Base-by-base conservation (phyloP, 2,797 vertebrate genomes). In the Orientallactaga sibirica region DNA sequence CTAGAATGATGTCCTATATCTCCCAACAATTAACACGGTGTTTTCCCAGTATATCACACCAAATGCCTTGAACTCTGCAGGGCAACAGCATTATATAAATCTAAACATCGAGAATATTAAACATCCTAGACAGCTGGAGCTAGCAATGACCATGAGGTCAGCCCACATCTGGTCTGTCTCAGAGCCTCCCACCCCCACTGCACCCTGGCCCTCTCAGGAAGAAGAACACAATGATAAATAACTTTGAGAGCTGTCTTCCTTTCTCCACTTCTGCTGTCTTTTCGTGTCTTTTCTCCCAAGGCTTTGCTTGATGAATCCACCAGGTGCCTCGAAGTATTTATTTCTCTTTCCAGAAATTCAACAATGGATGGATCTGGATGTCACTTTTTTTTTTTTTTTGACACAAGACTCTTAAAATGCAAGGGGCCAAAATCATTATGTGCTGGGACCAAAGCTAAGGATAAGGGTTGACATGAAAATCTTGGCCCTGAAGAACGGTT, bases 121-220 rank as follows among this genome's bases (percentile, higher is more conserved):
- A 96, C 90, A 93, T 86, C 68, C 73, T 84, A 62, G 90, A 93
- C 96, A 97, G 94, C 96, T 90, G 86, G 79, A 92, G 74, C 52
- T 79, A 37, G 64, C 91, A 86, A 71, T 29, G 79, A 41, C 73
- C 94, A 81, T 78, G 88, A 97, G 97, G 95, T 95, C 96, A 97
- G 76, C 66, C 86, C 83, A 76, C 97, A 97, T 96, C 95, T 97
- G 97, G 95, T 96, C 88, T 92, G 61, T 89, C 92, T 97, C 96
- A 66, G 81, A 91, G 81, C 41, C 66, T 70, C 86, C 68, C 74
- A 27, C 37, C 67, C 77, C 61, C 48, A 41, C 7, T n/a, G 68
- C 76, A 29, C 18, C 37, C 86, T 41, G 15, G 62, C 18, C 37
- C 84, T 85, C 89, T 95, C 90, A 90, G 92, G 90, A 96, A 94